phyloP scores from a whole-genome alignment of 1,140 invertebrate genomes.

The Solen grandis region DNA sequence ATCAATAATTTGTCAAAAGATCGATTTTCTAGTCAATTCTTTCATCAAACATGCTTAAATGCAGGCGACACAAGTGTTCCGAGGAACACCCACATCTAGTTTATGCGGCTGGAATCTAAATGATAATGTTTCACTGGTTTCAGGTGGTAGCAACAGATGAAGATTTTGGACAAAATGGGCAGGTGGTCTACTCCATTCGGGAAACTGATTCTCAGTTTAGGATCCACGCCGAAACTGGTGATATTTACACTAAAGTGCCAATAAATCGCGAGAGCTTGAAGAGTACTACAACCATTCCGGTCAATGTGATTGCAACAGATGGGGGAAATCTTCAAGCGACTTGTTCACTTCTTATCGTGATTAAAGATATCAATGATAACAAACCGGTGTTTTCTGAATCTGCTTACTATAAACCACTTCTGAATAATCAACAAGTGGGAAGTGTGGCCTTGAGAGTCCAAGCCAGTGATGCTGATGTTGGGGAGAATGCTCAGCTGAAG shows the following conservation, averaged over 20 bases:
- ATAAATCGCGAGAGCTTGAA: conserved; percentile 57
- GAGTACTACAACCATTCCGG: conserved; percentile 2
- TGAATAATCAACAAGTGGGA: conserved; percentile 84
- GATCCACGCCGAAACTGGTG: conserved; percentile 54
- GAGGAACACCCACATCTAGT: too few relatives aligned
- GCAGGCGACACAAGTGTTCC: too few relatives aligned
- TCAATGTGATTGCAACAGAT: conserved; percentile 38
- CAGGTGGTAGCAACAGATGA: conserved; percentile 88
- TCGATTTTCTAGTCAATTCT: too few relatives aligned
- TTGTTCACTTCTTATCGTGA: conserved; percentile 80
- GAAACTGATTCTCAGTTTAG: conserved; percentile 41
- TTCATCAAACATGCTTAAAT: too few relatives aligned
- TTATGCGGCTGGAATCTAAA: too few relatives aligned
- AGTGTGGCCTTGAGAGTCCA: conserved; percentile 95
- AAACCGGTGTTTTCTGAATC: conserved; percentile 97
- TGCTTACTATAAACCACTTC: conserved; percentile 96
- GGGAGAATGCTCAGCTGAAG: conserved; percentile 42
- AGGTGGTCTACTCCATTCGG: conserved; percentile 85
- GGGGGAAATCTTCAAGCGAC: conserved; percentile 25
- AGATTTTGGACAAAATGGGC: conserved; percentile 94
- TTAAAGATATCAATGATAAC: conserved; percentile 98
- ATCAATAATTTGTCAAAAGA: too few relatives aligned
- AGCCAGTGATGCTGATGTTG: conserved; percentile 87
- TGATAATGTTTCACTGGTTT: conserved; percentile 75
- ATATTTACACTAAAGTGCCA: conserved; percentile 36